Conservation (phyloP, 2,113 vertebrate genomes). For the Odontesthes bonariensis region DNA sequence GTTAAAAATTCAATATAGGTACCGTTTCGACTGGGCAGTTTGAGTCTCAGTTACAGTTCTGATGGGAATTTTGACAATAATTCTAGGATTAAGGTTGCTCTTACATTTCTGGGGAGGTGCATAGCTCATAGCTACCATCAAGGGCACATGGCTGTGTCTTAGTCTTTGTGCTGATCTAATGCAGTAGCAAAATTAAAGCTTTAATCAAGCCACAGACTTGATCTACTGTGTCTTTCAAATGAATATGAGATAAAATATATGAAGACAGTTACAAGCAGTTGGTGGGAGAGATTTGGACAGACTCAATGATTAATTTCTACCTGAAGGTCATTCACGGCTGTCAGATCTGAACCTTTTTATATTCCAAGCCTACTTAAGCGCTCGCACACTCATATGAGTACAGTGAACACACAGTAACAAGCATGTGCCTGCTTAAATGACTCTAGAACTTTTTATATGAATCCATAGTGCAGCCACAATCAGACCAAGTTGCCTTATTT, state of each 20-base stretch:
- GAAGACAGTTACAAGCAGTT: not conserved
- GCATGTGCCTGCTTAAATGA: not conserved
- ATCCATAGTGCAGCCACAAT: not conserved
- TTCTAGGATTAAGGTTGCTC: not conserved
- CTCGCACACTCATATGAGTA: not conserved
- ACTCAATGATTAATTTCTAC: not conserved
- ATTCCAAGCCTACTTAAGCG: constrained; percentile 1
- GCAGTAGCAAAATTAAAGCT: not conserved
- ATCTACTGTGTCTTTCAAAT: not conserved
- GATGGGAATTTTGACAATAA: not conserved
- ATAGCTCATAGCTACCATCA: not conserved
- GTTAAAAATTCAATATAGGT: not conserved
- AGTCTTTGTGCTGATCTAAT: not conserved
- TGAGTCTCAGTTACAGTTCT: not conserved
- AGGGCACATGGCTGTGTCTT: not conserved
- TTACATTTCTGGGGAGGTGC: not conserved
- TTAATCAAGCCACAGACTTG: not conserved
- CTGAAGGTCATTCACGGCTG: constrained; percentile 6
- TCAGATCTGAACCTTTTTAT: constrained; percentile 2
- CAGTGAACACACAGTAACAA: not conserved
- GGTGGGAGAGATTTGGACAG: not conserved
- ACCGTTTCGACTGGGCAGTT: not conserved
- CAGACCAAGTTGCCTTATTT: not conserved
- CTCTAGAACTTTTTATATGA: not conserved
- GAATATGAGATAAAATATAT: too few species aligned